A percentile compares a stretch with the other conserved stretches of the same genome.
Conservation (phyloP, 1,140 invertebrate species). For the Xylocopa sonorina region DNA sequence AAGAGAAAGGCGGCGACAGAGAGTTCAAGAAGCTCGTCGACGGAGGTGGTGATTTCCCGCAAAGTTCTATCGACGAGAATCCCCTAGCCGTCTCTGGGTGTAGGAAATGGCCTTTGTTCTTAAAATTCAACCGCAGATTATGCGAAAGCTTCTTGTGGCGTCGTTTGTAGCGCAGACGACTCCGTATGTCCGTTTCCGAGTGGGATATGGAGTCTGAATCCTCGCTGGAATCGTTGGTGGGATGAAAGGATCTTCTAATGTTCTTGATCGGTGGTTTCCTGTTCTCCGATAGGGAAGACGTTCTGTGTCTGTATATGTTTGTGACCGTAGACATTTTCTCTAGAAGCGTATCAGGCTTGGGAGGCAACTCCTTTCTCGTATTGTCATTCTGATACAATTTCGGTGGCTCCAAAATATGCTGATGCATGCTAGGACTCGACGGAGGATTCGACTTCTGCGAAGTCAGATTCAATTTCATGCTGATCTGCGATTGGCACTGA, state of each 20-base stretch:
- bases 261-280: slow-evolving; percentile 73
- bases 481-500: slow-evolving; percentile 53
- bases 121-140: slow-evolving; percentile 74
- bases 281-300: slow-evolving; percentile 77
- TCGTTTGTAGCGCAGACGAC: slow-evolving; percentile 72
- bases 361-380: slow-evolving; percentile 53
- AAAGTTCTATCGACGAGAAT: slow-evolving; percentile 72
- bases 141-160: slow-evolving; percentile 73
- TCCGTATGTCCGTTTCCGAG: slow-evolving; percentile 79
- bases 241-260: slow-evolving; percentile 76
- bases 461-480: slow-evolving; percentile 51
- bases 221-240: slow-evolving; percentile 77
- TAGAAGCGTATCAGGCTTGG: slow-evolving; percentile 58
- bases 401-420: slow-evolving; percentile 76
- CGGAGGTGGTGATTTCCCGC: slow-evolving; percentile 78
- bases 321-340: slow-evolving; percentile 60
- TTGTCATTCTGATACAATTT: slow-evolving; percentile 78
- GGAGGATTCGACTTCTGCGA: slow-evolving; percentile 49
- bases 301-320: slow-evolving; percentile 75
- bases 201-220: slow-evolving; percentile 80
- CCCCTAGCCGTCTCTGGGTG: slow-evolving; percentile 73
- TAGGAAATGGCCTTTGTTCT: slow-evolving; percentile 71
- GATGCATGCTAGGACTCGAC: slow-evolving; percentile 67
- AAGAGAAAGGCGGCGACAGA: slow-evolving; percentile 77
- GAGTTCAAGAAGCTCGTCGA: slow-evolving; percentile 80